Conservation (phyloP, 2,888 invertebrate species). For the Graphium colonna region DNA sequence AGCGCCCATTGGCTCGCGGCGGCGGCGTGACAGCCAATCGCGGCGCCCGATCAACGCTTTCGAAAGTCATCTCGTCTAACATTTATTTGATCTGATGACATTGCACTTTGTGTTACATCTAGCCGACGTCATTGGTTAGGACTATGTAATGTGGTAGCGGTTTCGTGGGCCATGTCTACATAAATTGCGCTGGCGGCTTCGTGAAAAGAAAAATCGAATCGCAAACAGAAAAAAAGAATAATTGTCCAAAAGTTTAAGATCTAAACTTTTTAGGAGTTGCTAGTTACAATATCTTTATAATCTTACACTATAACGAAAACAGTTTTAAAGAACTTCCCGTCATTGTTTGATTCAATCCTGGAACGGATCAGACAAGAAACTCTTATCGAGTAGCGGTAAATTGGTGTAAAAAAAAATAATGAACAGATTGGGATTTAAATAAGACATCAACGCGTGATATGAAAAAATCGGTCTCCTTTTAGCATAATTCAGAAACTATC, state of each 20-base stretch:
- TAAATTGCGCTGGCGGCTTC: not conserved
- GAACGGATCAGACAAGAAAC: too few species aligned
- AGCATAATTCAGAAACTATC: too few species aligned
- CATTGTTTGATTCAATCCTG: too few species aligned
- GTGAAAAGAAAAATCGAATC: too few species aligned
- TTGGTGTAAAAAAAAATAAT: not conserved
- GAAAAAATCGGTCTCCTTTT: too few species aligned
- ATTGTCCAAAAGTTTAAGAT: too few species aligned
- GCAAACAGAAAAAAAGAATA: too few species aligned
- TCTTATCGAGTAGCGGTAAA: too few species aligned
- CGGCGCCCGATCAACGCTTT: constrained; percentile 60
- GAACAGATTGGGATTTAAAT: not conserved
- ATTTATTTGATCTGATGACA: constrained; percentile 69
- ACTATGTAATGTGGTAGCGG: constrained; percentile 28
- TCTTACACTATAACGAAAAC: too few species aligned
- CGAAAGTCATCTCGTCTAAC: constrained; percentile 75
- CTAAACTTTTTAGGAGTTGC: too few species aligned
- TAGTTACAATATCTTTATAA: too few species aligned
- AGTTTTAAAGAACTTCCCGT: too few species aligned
- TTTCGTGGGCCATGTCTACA: constrained; percentile 18
- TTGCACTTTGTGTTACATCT: constrained; percentile 35
- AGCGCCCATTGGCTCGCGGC: constrained; percentile 70
- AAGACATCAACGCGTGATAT: not conserved
- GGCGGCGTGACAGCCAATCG: constrained; percentile 75
- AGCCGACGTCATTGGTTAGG: constrained; percentile 26